Conservation (phyloP, 2,888 invertebrate genomes). For the Orchestes rusci region DNA sequence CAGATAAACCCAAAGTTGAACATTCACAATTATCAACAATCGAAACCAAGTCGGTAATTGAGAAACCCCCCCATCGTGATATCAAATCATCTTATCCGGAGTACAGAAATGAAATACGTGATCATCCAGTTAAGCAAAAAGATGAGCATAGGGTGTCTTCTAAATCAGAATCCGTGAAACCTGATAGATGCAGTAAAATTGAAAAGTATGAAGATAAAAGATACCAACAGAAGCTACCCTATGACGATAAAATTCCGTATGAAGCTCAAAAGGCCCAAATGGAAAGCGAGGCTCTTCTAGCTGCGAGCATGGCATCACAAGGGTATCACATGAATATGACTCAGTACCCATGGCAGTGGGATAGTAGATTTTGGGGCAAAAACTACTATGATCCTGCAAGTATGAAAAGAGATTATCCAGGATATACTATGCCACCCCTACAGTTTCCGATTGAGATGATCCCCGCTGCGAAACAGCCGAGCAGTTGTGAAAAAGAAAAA, state of each 20-base stretch:
- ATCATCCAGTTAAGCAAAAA: conserved; percentile 36
- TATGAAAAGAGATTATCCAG: conserved; percentile 39
- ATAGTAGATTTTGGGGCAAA: conserved; percentile 51
- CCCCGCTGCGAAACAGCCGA: conserved; percentile 33
- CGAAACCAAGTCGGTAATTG: conserved; percentile 39
- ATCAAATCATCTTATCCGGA: conserved; percentile 45
- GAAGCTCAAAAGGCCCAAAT: conserved; percentile 37
- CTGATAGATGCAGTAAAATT: no score
- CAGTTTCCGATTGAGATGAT: conserved; percentile 40
- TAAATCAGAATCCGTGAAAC: conserved; percentile 37
- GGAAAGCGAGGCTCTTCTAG: conserved; percentile 47
- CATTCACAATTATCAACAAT: no score
- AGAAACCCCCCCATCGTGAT: conserved; percentile 43
- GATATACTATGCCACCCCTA: conserved; percentile 38
- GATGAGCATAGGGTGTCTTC: conserved; percentile 45
- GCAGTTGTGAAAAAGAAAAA: conserved; percentile 38
- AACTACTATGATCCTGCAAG: conserved; percentile 53
- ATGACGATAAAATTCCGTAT: conserved; percentile 31
- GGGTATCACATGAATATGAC: conserved; percentile 50
- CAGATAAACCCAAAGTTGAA: no score
- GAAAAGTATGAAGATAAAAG: conserved; percentile 44
- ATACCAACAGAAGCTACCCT: conserved; percentile 32
- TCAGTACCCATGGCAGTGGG: conserved; percentile 59
- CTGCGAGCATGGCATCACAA: conserved; percentile 58
- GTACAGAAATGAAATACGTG: conserved; percentile 40